Base-by-base conservation (phyloP, 2,113 vertebrate species). In the Tamias sibiricus region DNA sequence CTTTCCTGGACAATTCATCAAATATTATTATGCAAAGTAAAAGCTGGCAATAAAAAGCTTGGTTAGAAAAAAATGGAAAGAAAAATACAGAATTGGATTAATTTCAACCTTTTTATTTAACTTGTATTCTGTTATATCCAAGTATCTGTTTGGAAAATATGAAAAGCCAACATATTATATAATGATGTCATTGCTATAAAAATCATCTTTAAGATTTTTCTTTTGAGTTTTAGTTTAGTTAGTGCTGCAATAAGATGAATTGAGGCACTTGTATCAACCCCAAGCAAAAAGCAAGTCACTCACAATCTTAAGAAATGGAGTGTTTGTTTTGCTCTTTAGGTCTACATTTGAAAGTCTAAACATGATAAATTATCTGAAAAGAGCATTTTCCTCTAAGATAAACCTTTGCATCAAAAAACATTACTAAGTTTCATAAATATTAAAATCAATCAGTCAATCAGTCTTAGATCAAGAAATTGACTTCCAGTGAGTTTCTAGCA, bases 61-160 rank as follows among this genome's bases (percentile, higher is more conserved):
- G 90, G 92, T 97, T 88, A 80, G 40, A 35, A 96, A 97, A 95
- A 1, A 97, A 87, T 87, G 66, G 93, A 84, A 95, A 97, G 89
- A 95, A 96, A 98, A 97, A 98, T 86, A 96, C 14, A 96, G 82
- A 72, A 35, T 42, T 97, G 83, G 86, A 96, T 96, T 96, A 47
- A 7, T 97, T 97, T 97, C 95, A 72, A 95, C 9, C 94, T 91
- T 95, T 97, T 95, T 66, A 42, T 91, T 96, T 98, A 97, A 98
- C 37, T 66, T 97, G 97, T 90, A 88, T 97, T 92, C 84, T 97
- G 28, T 52, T 97, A 95, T 98, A 98, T 97, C 93, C 93, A 98
- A 96, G 76, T 87, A 72, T 97, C 80, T 97, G 91, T 96, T 96
- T 98, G 96, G 96, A 98, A 98, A 98, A 98, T 98, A 93, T 97